Percentiles rank a stretch among this genome's conserved stretches.
phyloP scores from a whole-genome alignment of 2,888 invertebrate species.

The Yponomeuta sedellus region DNA sequence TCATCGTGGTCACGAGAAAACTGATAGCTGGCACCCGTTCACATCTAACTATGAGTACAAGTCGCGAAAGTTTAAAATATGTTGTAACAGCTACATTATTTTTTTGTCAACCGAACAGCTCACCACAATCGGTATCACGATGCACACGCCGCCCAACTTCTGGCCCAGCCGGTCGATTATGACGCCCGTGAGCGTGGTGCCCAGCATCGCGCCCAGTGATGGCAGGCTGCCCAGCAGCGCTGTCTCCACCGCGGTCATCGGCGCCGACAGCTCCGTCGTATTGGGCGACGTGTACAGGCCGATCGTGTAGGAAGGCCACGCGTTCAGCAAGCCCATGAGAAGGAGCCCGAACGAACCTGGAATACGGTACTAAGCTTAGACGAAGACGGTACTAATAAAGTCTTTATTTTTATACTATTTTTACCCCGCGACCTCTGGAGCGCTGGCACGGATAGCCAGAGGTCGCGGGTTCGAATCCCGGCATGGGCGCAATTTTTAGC shows the following conservation, averaged over 20 bases:
- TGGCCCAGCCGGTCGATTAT: slow-evolving; percentile 71
- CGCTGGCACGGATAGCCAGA: too few species aligned
- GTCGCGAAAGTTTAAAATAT: too few species aligned
- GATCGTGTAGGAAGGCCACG: slow-evolving; percentile 78
- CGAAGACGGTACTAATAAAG: too few species aligned
- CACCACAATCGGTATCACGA: slow-evolving; percentile 69
- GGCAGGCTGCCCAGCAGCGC: slow-evolving; percentile 76
- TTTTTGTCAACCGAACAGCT: slow-evolving; percentile 29
- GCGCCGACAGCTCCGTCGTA: slow-evolving; percentile 52
- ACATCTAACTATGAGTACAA: too few species aligned
- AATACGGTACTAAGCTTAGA: slow-evolving; percentile 20
- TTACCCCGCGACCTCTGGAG: too few species aligned
- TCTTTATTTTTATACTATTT: too few species aligned
- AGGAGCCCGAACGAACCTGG: slow-evolving; percentile 47
- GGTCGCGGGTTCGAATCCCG: too few species aligned
- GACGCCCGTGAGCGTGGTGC: slow-evolving; percentile 60
- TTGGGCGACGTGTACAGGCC: slow-evolving; percentile 50
- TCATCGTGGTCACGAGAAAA: too few species aligned
- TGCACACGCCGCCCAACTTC: slow-evolving; percentile 66
- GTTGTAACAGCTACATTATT: too few species aligned
- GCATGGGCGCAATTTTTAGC: too few species aligned
- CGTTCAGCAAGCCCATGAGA: slow-evolving; percentile 52
- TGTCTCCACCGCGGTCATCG: slow-evolving; percentile 63
- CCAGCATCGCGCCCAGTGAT: slow-evolving; percentile 70
- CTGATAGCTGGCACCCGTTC: too few species aligned